These are phyloP conservation scores for Strigamia transsilvanica DNA, from an alignment of 2,888 invertebrate genomes.

Conservation along the genomic window DNA sequence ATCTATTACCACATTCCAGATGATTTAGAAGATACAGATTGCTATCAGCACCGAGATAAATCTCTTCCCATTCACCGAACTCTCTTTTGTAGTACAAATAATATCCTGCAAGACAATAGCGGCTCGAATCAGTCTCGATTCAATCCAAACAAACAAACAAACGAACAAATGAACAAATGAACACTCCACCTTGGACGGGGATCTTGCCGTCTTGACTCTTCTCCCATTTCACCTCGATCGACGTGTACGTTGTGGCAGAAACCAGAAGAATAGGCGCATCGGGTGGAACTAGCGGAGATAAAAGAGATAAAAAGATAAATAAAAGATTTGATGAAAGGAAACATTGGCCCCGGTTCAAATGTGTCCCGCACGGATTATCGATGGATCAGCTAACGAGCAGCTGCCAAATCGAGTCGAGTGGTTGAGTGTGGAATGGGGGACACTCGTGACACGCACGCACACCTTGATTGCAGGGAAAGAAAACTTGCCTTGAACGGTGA, in stretches of 20 bases:
- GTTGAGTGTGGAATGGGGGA: not conserved
- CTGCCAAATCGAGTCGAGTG: not conserved
- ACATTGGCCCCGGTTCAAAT: not conserved
- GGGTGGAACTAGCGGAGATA: constrained; percentile 11
- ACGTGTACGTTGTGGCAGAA: constrained; percentile 36
- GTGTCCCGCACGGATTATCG: not conserved
- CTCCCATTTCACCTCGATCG: constrained; percentile 50
- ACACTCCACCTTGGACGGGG: constrained; percentile 10
- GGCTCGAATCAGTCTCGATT: too few species aligned
- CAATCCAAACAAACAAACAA: too few species aligned
- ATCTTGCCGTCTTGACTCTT: constrained; percentile 10
- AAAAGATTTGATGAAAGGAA: not conserved
- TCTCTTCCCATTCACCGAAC: constrained; percentile 52
- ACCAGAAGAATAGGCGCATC: constrained; percentile 20
- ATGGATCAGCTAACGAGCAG: not conserved
- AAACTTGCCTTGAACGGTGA: constrained; percentile 50
- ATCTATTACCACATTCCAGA: constrained; percentile 51
- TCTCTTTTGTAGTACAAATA: constrained; percentile 52
- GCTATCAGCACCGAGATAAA: constrained; percentile 26
- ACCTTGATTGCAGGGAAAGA: not conserved
- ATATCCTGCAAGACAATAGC: constrained; percentile 6
- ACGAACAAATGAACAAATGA: too few species aligned
- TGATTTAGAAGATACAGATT: constrained; percentile 26
- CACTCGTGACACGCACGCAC: not conserved
- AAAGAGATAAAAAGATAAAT: not conserved